Base-by-base conservation (phyloP, 2,113 vertebrate genomes). In the Suncus etruscus region DNA sequence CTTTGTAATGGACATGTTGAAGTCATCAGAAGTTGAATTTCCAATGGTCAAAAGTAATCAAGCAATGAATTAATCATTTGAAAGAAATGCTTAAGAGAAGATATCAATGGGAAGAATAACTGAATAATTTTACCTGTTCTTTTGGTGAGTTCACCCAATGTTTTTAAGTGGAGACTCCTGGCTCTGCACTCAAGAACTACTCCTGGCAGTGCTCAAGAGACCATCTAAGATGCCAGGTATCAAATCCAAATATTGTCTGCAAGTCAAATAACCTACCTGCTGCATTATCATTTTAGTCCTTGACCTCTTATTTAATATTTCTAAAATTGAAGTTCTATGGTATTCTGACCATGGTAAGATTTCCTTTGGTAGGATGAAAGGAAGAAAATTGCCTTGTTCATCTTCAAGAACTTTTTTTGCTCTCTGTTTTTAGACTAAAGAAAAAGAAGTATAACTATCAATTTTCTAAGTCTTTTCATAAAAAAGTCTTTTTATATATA, bases 11-110 rank as follows among this genome's bases (percentile, higher is more conserved):
- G 54, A 92, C 3, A 22, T 48, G 15, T 70, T 61, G n/a, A 85
- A 22, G 8, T 95, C 45, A 68, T 75, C 8, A 72, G 29, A 31
- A 2, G 11, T 25, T 54, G 51, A 80, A 54, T 86, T 81, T 51
- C 63, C 54, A 15, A 31, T 73, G 48, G 81, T 11, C 69, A 4
- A 16, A 91, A n/a, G 79, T 80, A 86, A 92, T 50, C 15, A 81
- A 91, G 54, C 10, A 70, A 65, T 83, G 63, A 66, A 20, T 92
- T 84, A 82, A 78, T 20, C 82, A 15, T 85, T 78, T 78, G 14
- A 39, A 90, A 87, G 74, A 51, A 16, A 39, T 50, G 25, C 9
- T 88, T 2, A 20, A 2, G 31, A n/a, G 69, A 32, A 0, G 24
- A 93, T 90, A 73, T 54, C 39, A 88, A 12, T 16, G 83, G 32